phyloP scores from a whole-genome alignment of 2,113 vertebrate species.

The Notothenia rossii region DNA sequence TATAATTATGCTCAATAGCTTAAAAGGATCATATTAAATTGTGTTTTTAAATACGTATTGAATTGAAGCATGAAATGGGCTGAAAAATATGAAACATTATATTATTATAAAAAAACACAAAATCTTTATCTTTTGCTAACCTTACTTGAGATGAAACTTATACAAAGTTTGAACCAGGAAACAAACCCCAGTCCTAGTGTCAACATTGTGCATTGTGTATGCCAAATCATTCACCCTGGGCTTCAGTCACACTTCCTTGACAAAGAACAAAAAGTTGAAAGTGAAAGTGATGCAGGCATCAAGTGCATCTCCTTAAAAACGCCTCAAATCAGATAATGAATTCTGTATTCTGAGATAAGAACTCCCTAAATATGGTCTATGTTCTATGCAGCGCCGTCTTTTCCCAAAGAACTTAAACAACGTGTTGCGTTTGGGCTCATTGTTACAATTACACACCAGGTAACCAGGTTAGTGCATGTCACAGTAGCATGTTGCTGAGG shows the following conservation, averaged over 20 bases:
- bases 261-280: background rate
- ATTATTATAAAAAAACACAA: background rate
- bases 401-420: background rate
- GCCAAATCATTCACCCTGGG: conserved; percentile 10
- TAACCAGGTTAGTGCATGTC: background rate
- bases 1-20: background rate
- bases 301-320: background rate
- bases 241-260: background rate
- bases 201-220: background rate
- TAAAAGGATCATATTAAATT: too few species aligned
- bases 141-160: background rate
- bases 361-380: background rate
- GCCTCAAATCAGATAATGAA: background rate
- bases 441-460: background rate
- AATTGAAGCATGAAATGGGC: background rate
- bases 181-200: background rate
- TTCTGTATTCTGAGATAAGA: background rate
- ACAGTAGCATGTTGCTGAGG: background rate
- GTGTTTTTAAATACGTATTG: background rate
- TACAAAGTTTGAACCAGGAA: background rate
- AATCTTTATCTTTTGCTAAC: background rate
- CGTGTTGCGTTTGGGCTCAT: background rate
- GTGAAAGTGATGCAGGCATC: background rate
- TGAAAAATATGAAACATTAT: background rate
- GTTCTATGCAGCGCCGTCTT: background rate